These are phyloP conservation scores for Hassar affinis DNA, from an alignment of 2,113 vertebrate genomes.

Conservation along the genomic window DNA sequence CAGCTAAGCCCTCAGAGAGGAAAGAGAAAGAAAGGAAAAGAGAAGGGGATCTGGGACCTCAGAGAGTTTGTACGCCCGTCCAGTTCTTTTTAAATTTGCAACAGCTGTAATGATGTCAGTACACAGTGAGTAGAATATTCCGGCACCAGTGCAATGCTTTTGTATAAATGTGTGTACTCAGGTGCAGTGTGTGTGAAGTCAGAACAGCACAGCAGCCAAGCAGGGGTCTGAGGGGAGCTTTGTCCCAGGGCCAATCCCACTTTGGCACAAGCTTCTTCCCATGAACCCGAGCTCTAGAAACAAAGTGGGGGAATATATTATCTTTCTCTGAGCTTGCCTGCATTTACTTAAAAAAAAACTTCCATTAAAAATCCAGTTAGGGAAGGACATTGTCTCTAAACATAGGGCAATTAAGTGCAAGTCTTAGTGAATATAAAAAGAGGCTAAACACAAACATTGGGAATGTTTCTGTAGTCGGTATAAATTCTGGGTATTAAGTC, in stretches of 20 bases:
- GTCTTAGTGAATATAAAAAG: not conserved
- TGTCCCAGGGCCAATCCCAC: slow-evolving; percentile 60
- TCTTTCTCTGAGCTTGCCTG: slow-evolving; percentile 54
- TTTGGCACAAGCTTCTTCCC: slow-evolving; percentile 62
- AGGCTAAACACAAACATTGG: slow-evolving; percentile 13
- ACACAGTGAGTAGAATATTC: slow-evolving; percentile 69
- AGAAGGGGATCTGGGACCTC: slow-evolving; percentile 39
- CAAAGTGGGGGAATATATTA: slow-evolving; percentile 60
- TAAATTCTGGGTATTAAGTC: not conserved
- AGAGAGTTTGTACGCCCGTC: slow-evolving; percentile 46
- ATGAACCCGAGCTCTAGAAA: slow-evolving; percentile 61
- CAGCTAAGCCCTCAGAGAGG: slow-evolving; percentile 49
- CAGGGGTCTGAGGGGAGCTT: slow-evolving; percentile 61
- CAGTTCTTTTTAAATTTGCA: slow-evolving; percentile 67
- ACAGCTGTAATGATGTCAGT: slow-evolving; percentile 78
- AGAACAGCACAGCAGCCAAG: slow-evolving; percentile 64
- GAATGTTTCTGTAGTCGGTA: slow-evolving; percentile 2
- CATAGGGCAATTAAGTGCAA: slow-evolving; percentile 18
- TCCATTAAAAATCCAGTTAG: slow-evolving; percentile 54
- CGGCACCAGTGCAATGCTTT: slow-evolving; percentile 65
- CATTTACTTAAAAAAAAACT: slow-evolving; percentile 30
- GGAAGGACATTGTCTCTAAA: slow-evolving; percentile 50
- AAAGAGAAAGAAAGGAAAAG: slow-evolving; percentile 17
- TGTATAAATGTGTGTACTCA: slow-evolving; percentile 78
- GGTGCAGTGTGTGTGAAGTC: slow-evolving; percentile 75